Percentiles rank a stretch among this genome's conserved stretches.
Evolutionary conservation across 1,140 invertebrate genomes (phyloP).

Genomic region (Drosophila lini): DNA sequence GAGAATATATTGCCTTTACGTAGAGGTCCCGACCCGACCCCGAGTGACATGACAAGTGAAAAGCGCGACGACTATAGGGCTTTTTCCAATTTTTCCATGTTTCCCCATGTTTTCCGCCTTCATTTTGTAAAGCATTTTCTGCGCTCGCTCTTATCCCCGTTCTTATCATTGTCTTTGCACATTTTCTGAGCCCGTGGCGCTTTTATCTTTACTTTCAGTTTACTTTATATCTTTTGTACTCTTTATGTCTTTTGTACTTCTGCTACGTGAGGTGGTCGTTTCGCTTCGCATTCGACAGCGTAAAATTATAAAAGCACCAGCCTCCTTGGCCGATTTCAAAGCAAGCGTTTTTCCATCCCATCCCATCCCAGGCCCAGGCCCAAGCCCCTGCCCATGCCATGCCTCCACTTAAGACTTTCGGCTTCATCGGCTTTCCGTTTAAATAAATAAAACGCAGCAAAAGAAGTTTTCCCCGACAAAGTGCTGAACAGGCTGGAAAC

Average conservation of each 20-base stretch:
- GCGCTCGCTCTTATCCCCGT: slow-evolving; percentile 32
- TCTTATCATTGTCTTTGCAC: slow-evolving; percentile 71
- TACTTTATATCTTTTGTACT: slow-evolving; percentile 70
- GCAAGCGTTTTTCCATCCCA: slow-evolving; percentile 47
- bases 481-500: slow-evolving; percentile 41
- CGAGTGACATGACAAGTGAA: slow-evolving; percentile 14
- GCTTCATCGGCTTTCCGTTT: slow-evolving; percentile 75
- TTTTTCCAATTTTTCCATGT: slow-evolving; percentile 25
- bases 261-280: slow-evolving; percentile 49
- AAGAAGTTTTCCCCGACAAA: slow-evolving; percentile 33
- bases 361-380: background rate
- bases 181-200: slow-evolving; percentile 57
- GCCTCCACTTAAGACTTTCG: slow-evolving; percentile 66
- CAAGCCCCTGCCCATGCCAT: background rate
- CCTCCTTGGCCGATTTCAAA: slow-evolving; percentile 48
- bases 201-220: slow-evolving; percentile 77
- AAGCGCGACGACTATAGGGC: background rate
- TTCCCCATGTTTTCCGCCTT: slow-evolving; percentile 31
- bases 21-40: background rate
- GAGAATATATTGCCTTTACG: slow-evolving; percentile 24
- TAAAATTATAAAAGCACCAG: slow-evolving; percentile 66
- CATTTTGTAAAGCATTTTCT: slow-evolving; percentile 34
- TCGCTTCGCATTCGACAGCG: slow-evolving; percentile 21
- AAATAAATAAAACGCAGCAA: slow-evolving; percentile 69
- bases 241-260: slow-evolving; percentile 60